Evolutionary conservation across 2,888 invertebrate species (phyloP).

Genomic region (Calameuta filiformis): DNA sequence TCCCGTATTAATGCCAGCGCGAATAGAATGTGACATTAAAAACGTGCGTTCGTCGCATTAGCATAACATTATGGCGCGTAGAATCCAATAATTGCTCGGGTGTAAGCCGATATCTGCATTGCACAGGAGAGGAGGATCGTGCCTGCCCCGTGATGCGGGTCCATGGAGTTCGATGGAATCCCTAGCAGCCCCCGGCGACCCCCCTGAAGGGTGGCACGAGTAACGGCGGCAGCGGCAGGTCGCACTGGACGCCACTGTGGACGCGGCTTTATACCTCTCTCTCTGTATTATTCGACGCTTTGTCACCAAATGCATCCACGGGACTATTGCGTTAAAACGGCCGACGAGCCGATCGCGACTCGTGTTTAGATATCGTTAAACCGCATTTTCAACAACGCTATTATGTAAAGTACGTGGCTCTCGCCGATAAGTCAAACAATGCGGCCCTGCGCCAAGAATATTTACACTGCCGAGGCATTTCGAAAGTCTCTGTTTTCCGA

Average conservation of each 20-base stretch:
- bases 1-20: not conserved
- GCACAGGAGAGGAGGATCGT: conserved; percentile 4
- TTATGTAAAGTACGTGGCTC: conserved; percentile 62
- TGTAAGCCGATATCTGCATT: conserved; percentile 55
- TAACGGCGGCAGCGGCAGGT: not conserved
- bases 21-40: not conserved
- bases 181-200: not conserved
- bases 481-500: not conserved
- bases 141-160: not conserved
- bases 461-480: not conserved
- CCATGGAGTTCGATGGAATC: not conserved
- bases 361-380: conserved; percentile 63
- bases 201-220: not conserved
- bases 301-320: conserved; percentile 22
- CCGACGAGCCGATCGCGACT: conserved; percentile 47
- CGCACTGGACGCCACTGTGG: conserved; percentile 5
- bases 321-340: conserved; percentile 19
- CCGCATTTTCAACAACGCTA: conserved; percentile 61
- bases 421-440: conserved; percentile 63
- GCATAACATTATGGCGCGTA: conserved; percentile 48
- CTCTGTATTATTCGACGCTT: conserved; percentile 28
- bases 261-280: conserved; percentile 17
- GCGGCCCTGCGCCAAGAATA: conserved; percentile 8
- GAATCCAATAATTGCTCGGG: conserved; percentile 55
- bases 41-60: conserved; percentile 36